Percentiles rank a stretch among this genome's conserved stretches.
These are phyloP conservation scores for Zaprionus inermis DNA, from an alignment of 1,140 invertebrate species.

Conservation along the genomic window DNA sequence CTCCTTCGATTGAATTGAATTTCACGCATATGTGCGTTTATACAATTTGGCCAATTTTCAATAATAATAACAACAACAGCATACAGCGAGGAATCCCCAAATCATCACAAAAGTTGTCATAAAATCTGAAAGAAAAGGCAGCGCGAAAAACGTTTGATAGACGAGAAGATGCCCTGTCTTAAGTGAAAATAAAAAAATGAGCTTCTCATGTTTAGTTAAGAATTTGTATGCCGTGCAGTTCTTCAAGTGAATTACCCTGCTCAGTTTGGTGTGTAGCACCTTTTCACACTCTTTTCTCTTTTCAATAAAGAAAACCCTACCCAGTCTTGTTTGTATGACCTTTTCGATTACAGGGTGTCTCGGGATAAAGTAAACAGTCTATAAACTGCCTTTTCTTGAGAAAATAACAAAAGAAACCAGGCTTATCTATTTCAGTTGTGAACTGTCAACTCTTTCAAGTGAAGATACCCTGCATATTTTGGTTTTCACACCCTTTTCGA, in stretches of 20 bases:
- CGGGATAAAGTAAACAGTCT: too few relatives aligned
- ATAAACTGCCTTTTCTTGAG: too few relatives aligned
- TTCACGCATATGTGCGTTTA: conserved; percentile 83
- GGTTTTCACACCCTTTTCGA: background rate
- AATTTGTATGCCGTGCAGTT: too few relatives aligned
- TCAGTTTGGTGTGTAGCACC: too few relatives aligned
- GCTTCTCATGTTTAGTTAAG: too few relatives aligned
- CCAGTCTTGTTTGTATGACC: too few relatives aligned
- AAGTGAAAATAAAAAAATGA: too few relatives aligned
- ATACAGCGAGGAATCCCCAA: conserved; percentile 52
- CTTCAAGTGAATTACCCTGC: background rate
- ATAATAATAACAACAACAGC: conserved; percentile 66
- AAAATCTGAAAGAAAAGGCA: conserved; percentile 58
- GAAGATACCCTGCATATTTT: background rate
- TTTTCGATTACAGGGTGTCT: too few relatives aligned
- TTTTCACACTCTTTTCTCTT: too few relatives aligned
- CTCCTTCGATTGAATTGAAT: conserved; percentile 65
- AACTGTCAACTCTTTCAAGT: background rate
- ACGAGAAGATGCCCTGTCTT: conserved; percentile 23
- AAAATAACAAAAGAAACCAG: background rate
- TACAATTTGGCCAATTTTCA: conserved; percentile 83
- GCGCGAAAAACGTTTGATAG: background rate
- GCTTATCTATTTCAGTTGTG: background rate
- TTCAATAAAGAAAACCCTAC: too few relatives aligned
- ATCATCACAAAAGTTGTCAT: conserved; percentile 70